These are phyloP conservation scores for Ochropleura plecta DNA, from an alignment of 2,888 invertebrate species.

Conservation along the genomic window DNA sequence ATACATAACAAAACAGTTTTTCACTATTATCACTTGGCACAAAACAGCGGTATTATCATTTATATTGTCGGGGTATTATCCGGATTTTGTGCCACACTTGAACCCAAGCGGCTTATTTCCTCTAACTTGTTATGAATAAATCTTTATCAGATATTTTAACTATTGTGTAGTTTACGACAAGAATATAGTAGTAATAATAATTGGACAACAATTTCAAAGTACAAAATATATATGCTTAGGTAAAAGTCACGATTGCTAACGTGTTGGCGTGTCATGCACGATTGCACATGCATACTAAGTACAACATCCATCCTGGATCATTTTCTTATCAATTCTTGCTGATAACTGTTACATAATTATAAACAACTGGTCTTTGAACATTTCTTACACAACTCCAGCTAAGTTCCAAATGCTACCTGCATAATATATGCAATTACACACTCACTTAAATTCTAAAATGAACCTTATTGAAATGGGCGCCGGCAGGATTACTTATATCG, in stretches of 20 bases:
- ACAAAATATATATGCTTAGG: neutral
- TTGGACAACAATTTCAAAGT: slow-evolving; percentile 22
- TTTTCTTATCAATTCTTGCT: neutral
- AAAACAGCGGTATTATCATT: slow-evolving; percentile 12
- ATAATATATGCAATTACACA: neutral
- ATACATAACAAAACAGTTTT: slow-evolving; percentile 24
- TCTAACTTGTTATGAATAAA: slow-evolving; percentile 30
- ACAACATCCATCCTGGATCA: neutral
- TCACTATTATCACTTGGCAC: slow-evolving; percentile 3
- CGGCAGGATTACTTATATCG: too few species aligned
- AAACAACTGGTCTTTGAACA: neutral
- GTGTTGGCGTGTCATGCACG: neutral
- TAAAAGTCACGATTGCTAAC: neutral
- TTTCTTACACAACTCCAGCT: neutral
- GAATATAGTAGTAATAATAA: too few species aligned
- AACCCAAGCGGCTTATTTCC: slow-evolving; percentile 38
- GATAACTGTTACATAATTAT: slow-evolving; percentile 1
- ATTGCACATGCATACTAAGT: neutral
- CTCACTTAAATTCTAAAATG: neutral
- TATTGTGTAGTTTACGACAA: slow-evolving; percentile 1
- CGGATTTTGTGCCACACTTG: slow-evolving; percentile 21
- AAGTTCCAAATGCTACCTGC: neutral
- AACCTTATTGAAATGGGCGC: neutral
- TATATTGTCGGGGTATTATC: slow-evolving; percentile 16
- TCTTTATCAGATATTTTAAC: slow-evolving; percentile 23